Percentiles rank a stretch among this genome's conserved stretches.
Evolutionary conservation across 2,888 invertebrate species (phyloP).

Genomic region (Tenthredo distinguenda): DNA sequence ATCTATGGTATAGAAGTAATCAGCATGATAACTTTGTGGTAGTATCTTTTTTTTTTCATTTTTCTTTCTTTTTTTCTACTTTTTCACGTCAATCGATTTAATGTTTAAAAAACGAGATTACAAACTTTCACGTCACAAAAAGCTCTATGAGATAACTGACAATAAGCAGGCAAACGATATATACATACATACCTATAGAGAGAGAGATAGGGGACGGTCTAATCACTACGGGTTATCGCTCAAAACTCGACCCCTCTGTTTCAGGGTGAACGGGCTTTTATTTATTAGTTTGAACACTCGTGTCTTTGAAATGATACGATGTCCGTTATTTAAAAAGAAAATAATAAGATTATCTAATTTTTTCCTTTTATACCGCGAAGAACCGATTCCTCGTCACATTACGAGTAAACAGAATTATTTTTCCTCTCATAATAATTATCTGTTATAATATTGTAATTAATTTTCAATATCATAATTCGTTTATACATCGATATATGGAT

Average conservation of each 20-base stretch:
- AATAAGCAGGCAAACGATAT: background rate
- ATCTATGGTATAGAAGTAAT: background rate
- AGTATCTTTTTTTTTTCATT: background rate
- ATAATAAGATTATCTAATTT: background rate
- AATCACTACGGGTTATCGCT: slow-evolving; percentile 9
- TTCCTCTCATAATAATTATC: background rate
- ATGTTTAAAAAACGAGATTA: background rate
- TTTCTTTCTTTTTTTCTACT: background rate
- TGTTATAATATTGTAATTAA: background rate
- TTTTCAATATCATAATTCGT: background rate
- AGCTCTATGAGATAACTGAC: background rate
- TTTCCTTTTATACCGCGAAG: background rate
- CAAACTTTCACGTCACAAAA: background rate
- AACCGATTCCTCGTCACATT: background rate
- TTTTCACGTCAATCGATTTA: background rate
- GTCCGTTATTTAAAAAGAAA: background rate
- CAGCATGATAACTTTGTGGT: background rate
- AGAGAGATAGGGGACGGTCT: background rate
- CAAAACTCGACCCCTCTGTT: background rate
- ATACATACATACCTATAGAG: background rate
- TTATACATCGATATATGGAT: background rate
- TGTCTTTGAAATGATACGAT: background rate
- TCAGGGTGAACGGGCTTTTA: background rate
- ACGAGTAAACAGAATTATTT: background rate
- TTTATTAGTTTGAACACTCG: background rate